phyloP scores from a whole-genome alignment of 2,888 invertebrate genomes.

The Ennomos erosarius region DNA sequence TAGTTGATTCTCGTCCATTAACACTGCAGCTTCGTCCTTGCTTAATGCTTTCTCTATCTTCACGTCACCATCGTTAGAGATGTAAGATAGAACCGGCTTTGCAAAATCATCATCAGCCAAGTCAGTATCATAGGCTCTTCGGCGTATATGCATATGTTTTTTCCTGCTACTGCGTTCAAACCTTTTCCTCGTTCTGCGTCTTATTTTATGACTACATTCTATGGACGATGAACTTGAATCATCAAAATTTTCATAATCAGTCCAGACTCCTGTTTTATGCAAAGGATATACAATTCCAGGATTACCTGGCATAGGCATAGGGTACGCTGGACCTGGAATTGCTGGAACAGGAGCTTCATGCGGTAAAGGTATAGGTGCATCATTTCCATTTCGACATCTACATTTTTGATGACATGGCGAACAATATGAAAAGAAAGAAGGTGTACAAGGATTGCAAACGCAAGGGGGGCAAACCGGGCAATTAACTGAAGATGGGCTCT shows the following conservation, averaged over 20 bases:
- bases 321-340: conserved; percentile 18
- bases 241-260: not conserved
- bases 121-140: conserved; percentile 21
- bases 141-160: conserved; percentile 4
- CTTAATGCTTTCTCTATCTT: conserved; percentile 59
- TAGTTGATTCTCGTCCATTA: conserved; percentile 41
- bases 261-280: conserved; percentile 3
- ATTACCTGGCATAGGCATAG: conserved; percentile 15
- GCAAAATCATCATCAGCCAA: conserved; percentile 37
- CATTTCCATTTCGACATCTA: conserved; percentile 55
- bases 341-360: conserved; percentile 38
- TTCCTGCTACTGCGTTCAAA: not conserved
- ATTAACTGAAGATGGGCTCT: conserved; percentile 38
- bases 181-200: conserved; percentile 18
- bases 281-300: conserved; percentile 11
- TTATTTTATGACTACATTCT: conserved; percentile 14
- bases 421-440: conserved; percentile 72
- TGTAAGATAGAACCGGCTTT: conserved; percentile 48
- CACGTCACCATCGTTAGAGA: conserved; percentile 51
- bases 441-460: conserved; percentile 68
- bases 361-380: conserved; percentile 51
- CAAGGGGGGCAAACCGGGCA: conserved; percentile 75
- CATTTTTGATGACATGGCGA: conserved; percentile 71
- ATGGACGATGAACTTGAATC: conserved; percentile 1
- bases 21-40: conserved; percentile 52